Evolutionary conservation across 1,140 invertebrate genomes (phyloP).

Genomic region (Varroa destructor): DNA sequence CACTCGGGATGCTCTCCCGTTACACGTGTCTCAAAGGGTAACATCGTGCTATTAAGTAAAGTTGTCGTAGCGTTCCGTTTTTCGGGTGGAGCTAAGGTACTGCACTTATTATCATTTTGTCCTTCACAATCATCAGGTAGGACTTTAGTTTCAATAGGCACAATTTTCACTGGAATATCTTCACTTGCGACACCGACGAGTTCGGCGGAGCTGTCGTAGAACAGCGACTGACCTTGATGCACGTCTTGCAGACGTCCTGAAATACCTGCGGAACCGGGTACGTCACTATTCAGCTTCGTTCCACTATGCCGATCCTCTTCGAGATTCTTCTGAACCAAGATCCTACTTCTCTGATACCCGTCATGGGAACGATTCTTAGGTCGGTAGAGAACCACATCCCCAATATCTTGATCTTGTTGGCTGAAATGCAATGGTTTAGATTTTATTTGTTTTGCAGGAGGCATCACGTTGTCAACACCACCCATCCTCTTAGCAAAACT

Average conservation of each 20-base stretch:
- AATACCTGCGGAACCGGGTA: too few species aligned
- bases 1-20: neutral
- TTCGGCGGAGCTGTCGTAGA: constrained; percentile 20
- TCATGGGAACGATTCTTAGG: neutral
- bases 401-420: neutral
- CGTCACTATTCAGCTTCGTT: too few species aligned
- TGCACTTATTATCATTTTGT: neutral
- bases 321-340: constrained; percentile 13
- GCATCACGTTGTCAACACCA: neutral
- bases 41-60: neutral
- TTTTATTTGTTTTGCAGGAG: neutral
- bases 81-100: too few species aligned
- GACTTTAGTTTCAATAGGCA: neutral
- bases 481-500: neutral
- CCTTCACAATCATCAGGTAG: neutral
- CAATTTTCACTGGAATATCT: neutral
- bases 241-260: neutral
- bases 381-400: neutral
- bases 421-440: constrained; percentile 18
- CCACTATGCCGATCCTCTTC: too few species aligned
- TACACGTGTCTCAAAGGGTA: neutral
- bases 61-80: neutral
- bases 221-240: neutral
- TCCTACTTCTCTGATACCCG: constrained; percentile 17
- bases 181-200: constrained; percentile 1